Percentiles rank a stretch among this genome's conserved stretches.
Evolutionary conservation across 64 coral and sea anemone species (phyloP).

Genomic region (Stylophora pistillata): DNA sequence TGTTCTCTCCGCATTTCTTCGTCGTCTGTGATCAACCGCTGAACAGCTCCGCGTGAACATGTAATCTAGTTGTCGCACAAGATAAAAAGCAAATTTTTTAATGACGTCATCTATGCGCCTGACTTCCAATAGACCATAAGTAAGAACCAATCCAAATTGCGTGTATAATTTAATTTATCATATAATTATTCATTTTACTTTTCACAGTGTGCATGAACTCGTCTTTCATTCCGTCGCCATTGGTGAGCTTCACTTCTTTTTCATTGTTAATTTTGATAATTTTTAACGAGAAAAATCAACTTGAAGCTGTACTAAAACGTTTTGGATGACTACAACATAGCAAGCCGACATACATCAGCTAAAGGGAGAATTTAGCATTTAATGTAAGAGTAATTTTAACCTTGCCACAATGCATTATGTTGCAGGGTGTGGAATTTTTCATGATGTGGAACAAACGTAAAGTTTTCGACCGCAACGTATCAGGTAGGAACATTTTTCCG

Average conservation of each 20-base stretch:
- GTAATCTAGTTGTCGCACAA: too few relatives aligned
- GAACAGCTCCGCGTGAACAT: too few relatives aligned
- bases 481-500: not conserved
- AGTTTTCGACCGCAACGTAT: constrained; percentile 10
- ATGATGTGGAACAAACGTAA: constrained; percentile 27
- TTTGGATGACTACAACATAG: too few relatives aligned
- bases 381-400: not conserved
- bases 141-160: not conserved
- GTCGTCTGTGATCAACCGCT: too few relatives aligned
- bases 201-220: constrained; percentile 19
- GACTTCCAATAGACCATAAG: not conserved
- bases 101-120: not conserved
- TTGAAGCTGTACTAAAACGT: not conserved
- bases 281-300: not conserved
- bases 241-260: not conserved
- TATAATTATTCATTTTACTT: not conserved
- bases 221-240: not conserved
- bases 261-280: not conserved
- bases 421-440: constrained; percentile 9
- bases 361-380: not conserved
- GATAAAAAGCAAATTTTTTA: too few relatives aligned
- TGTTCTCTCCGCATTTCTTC: too few relatives aligned
- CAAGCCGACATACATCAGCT: not conserved
- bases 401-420: not conserved
- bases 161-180: not conserved